Evolutionary conservation across 2,797 vertebrate genomes (phyloP), one percentile per base, ranked within the genome.

Genomic region (Gadopsis bispinosus): DNA sequence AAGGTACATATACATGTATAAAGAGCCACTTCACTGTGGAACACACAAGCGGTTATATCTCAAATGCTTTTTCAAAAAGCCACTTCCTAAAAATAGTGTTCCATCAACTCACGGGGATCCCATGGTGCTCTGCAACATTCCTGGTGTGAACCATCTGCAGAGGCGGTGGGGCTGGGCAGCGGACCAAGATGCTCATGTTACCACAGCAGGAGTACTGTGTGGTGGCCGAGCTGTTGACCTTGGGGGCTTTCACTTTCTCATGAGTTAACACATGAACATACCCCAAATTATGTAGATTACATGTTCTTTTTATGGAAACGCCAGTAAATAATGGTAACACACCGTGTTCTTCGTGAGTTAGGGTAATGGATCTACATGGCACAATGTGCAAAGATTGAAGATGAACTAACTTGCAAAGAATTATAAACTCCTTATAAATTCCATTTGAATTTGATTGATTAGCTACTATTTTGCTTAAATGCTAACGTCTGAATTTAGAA

Each of bases 41-140:
- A 67, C 73, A 76, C 64, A 73, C 55, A 41, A n/a, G 45, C 55
- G 45, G 85, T 77, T 81, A 74, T 80, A 73, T 90, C 74, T 87
- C 74, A 82, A 43, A 91, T 88, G 71, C 84, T 80, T 80, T 84
- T 84, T 83, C 62, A 66, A 75, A 83, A 69, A 69, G 69, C 74
- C 70, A 66, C 58, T 77, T 69, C 72, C 93, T 94, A 94, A 90
- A 94, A 93, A 95, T 95, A 95, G 64, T 19, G 53, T 69, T 78
- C 86, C 81, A 74, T 89, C 76, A 83, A 88, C 85, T 81, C 78
- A 7, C 1, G 50, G 89, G 86, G 87, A 90, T 93, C 88, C 91
- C 86, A 83, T 90, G 83, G 79, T 89, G 86, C 88, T 75, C 68
- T 73, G 87, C 78, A 84, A 87, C 90, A 92, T 94, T 93, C 92